phyloP scores from a whole-genome alignment of 2,113 vertebrate genomes.

The Tauraco erythrolophus region DNA sequence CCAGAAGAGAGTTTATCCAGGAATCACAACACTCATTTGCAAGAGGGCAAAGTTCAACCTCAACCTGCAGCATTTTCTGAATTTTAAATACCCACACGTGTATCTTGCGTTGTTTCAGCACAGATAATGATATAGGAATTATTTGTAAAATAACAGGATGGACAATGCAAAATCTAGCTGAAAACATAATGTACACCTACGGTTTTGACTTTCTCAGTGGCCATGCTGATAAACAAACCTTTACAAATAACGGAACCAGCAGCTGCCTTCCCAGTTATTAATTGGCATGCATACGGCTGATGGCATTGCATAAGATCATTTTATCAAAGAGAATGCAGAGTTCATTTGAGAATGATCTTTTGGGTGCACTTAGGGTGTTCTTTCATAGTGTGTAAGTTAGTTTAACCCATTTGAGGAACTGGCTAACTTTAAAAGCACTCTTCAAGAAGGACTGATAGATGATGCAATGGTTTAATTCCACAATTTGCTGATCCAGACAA shows the following conservation, averaged over 20 bases:
- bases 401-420: background rate
- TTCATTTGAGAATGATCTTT: background rate
- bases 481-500: background rate
- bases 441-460: background rate
- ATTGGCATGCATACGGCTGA: background rate
- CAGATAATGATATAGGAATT: background rate
- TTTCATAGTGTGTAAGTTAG: background rate
- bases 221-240: background rate
- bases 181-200: background rate
- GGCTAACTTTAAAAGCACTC: background rate
- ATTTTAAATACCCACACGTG: background rate
- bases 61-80: background rate
- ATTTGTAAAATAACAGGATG: background rate
- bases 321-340: background rate
- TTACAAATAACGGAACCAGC: background rate
- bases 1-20: background rate
- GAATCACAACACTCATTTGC: slow-evolving; percentile 1
- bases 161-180: background rate
- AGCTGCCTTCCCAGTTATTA: background rate
- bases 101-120: background rate
- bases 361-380: background rate
- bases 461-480: background rate
- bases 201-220: background rate
- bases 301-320: background rate
- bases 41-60: background rate